These are phyloP conservation scores for Tetragonula clypearis DNA, from an alignment of 1,140 invertebrate species.

Conservation along the genomic window DNA sequence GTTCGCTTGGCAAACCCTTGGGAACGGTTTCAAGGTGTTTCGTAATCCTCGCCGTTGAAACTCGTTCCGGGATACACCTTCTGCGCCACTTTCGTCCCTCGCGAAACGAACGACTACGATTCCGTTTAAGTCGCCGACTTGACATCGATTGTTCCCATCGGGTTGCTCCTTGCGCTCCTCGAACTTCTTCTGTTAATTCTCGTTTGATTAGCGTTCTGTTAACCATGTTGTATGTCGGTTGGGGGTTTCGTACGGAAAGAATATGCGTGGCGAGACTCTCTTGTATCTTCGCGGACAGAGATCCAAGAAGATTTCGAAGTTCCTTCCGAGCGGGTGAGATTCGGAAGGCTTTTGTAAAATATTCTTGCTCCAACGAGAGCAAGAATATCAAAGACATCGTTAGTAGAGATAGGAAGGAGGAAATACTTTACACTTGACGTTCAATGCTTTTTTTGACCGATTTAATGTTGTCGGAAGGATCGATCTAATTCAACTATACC, in stretches of 20 bases:
- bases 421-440: no score
- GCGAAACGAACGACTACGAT: constrained; percentile 44
- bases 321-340: no score
- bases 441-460: no score
- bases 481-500: not conserved
- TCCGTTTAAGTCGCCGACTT: constrained; percentile 45
- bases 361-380: no score
- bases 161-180: not conserved
- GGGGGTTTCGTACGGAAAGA: not conserved
- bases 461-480: not conserved
- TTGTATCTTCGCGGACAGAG: no score
- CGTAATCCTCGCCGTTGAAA: constrained; percentile 60
- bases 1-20: constrained; percentile 62
- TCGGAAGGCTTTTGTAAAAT: no score
- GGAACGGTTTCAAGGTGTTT: constrained; percentile 74
- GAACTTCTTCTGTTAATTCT: not conserved
- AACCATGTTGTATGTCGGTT: not conserved
- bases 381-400: no score
- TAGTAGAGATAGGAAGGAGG: no score
- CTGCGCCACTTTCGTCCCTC: constrained; percentile 37
- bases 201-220: not conserved
- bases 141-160: constrained; percentile 38
- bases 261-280: not conserved
- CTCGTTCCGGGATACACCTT: constrained; percentile 45
- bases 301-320: no score